These are phyloP conservation scores for Hoplodrina blanda DNA, from an alignment of 2,888 invertebrate species.

Conservation along the genomic window DNA sequence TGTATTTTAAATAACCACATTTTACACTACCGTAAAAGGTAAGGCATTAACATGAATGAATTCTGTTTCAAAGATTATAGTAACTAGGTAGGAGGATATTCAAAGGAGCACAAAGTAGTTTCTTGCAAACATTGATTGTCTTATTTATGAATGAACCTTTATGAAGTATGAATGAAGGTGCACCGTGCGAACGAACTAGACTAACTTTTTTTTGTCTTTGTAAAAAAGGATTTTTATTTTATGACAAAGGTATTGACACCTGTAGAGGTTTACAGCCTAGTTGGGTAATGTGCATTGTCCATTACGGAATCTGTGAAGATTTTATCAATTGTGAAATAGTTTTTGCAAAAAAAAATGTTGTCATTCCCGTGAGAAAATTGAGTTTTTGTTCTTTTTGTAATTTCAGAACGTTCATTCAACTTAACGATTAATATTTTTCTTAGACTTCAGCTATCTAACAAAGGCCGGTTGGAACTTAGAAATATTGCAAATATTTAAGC, in stretches of 20 bases:
- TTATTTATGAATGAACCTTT: constrained; percentile 56
- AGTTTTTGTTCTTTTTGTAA: constrained; percentile 38
- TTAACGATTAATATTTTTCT: constrained; percentile 13
- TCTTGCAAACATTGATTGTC: constrained; percentile 54
- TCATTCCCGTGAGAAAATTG: constrained; percentile 62
- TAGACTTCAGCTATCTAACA: constrained; percentile 11
- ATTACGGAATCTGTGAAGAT: constrained; percentile 52
- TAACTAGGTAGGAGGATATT: constrained; percentile 43
- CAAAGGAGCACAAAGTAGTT: constrained; percentile 54
- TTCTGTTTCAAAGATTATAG: constrained; percentile 36
- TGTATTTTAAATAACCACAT: constrained; percentile 48
- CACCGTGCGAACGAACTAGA: constrained; percentile 50
- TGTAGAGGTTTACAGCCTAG: constrained; percentile 58
- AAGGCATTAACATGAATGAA: constrained; percentile 48
- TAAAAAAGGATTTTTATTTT: constrained; percentile 50
- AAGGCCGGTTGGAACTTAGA: constrained; percentile 12
- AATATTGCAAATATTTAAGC: constrained; percentile 26
- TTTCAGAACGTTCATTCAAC: constrained; percentile 40
- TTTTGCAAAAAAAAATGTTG: constrained; percentile 49
- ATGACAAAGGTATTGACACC: constrained; percentile 62
- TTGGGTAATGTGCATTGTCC: constrained; percentile 60
- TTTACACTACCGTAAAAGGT: constrained; percentile 46
- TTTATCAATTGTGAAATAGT: constrained; percentile 40
- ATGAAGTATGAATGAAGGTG: constrained; percentile 47
- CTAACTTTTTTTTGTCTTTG: constrained; percentile 44